Evolutionary conservation across 2,797 vertebrate genomes (phyloP).

Genomic region (Anguilla pacifica): DNA sequence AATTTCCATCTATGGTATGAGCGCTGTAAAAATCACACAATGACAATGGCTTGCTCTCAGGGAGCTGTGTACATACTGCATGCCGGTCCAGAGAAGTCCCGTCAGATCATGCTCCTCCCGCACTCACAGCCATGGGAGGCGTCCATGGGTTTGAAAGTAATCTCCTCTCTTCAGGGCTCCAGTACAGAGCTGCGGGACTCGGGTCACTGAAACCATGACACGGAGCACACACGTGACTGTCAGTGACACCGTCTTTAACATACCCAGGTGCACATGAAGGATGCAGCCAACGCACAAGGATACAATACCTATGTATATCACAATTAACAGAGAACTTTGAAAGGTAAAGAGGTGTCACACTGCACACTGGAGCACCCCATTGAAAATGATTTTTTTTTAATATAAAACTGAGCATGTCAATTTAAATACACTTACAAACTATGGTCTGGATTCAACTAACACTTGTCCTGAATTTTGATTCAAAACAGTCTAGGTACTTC

Average conservation of each 20-base stretch:
- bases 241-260: background rate
- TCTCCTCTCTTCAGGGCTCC: slow-evolving; percentile 23
- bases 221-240: background rate
- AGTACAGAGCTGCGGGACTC: background rate
- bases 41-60: background rate
- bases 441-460: background rate
- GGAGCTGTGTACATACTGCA: slow-evolving; percentile 2
- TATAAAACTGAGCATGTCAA: background rate
- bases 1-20: background rate
- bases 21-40: background rate
- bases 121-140: slow-evolving; percentile 2
- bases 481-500: background rate
- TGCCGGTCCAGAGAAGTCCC: background rate
- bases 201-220: slow-evolving; percentile 2
- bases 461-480: background rate
- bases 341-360: background rate
- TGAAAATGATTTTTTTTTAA: background rate
- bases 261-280: background rate
- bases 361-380: background rate
- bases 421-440: no score
- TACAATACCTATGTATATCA: background rate
- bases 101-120: background rate
- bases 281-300: background rate
- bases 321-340: background rate
- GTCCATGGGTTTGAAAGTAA: background rate